Conservation (phyloP, 2,113 vertebrate species). For the Mastomys coucha region DNA sequence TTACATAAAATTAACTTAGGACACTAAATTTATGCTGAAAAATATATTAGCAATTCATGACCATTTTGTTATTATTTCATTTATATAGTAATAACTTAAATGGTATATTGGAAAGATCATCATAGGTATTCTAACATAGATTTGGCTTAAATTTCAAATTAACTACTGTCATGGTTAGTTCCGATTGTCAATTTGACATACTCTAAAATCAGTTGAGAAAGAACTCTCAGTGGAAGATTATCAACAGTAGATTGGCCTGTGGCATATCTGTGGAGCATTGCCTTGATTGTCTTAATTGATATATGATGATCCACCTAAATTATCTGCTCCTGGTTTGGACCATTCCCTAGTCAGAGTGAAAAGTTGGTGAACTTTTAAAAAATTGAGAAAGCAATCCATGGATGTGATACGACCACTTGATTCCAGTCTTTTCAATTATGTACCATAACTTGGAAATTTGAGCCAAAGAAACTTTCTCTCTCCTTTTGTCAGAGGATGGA, state of each 20-base stretch:
- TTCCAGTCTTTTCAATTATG: not conserved
- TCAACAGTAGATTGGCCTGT: not conserved
- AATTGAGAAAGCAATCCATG: not conserved
- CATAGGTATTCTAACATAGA: not conserved
- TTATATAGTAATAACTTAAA: not conserved
- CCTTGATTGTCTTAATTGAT: not conserved
- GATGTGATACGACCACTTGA: not conserved
- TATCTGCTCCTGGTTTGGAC: not conserved
- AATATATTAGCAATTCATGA: conserved; percentile 3
- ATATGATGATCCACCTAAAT: not conserved
- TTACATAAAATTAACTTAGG: not conserved
- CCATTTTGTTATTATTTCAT: not conserved
- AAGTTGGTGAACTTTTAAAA: not conserved
- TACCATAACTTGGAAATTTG: not conserved
- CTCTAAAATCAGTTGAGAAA: not conserved
- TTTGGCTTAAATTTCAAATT: not conserved
- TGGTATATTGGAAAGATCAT: not conserved
- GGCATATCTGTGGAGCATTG: not conserved
- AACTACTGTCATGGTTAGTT: not conserved
- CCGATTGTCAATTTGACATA: not conserved
- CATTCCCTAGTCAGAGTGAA: not conserved
- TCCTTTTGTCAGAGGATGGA: not conserved
- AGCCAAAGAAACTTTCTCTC: not conserved
- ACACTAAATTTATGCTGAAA: not conserved
- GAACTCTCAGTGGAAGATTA: not conserved